Conservation (phyloP, 1,140 invertebrate species). For the Cydia pomonella region DNA sequence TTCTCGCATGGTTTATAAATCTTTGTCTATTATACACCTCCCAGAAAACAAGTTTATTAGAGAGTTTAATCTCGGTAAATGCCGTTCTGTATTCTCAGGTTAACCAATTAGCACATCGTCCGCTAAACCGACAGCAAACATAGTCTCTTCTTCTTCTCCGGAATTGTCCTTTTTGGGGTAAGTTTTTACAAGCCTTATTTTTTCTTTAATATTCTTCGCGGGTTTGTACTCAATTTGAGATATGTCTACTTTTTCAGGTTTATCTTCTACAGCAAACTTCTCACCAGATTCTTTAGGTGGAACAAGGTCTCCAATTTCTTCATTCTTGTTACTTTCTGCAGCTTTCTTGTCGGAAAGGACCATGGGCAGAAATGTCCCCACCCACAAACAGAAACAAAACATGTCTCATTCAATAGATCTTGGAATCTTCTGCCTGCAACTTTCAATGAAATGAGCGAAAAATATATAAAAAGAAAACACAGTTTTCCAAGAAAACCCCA, state of each 20-base stretch:
- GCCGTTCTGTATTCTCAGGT: background rate
- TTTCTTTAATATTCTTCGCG: constrained; percentile 79
- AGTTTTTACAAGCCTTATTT: constrained; percentile 75
- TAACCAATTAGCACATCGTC: constrained; percentile 18
- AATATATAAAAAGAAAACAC: too few relatives aligned
- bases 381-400: too few relatives aligned
- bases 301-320: constrained; percentile 68
- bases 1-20: constrained; percentile 67
- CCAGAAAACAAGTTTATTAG: background rate
- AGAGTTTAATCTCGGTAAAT: background rate
- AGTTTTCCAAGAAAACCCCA: too few relatives aligned
- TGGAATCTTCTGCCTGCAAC: too few relatives aligned
- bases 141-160: constrained; percentile 80
- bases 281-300: constrained; percentile 65
- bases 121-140: constrained; percentile 81
- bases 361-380: too few relatives aligned
- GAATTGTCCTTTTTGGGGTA: constrained; percentile 75
- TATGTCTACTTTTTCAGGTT: constrained; percentile 70
- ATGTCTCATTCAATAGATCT: too few relatives aligned
- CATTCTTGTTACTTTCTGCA: constrained; percentile 56
- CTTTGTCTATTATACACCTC: too few relatives aligned
- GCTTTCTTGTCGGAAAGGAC: constrained; percentile 54
- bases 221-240: constrained; percentile 68
- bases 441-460: too few relatives aligned
- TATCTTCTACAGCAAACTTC: constrained; percentile 77